These are phyloP conservation scores for Pleuronectes platessa DNA, from an alignment of 2,113 vertebrate genomes.

Conservation along the genomic window DNA sequence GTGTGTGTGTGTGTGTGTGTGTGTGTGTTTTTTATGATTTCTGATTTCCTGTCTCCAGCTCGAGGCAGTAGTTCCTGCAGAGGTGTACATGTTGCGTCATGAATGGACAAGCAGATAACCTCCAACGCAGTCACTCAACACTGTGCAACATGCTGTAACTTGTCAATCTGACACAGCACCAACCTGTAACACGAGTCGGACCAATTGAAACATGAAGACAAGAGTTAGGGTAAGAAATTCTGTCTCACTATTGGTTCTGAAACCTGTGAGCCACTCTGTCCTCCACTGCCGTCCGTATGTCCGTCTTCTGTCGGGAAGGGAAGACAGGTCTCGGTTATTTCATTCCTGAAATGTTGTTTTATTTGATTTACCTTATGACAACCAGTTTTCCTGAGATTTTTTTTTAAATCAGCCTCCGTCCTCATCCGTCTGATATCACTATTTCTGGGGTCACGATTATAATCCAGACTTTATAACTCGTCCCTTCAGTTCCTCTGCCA, in stretches of 20 bases:
- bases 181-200: conserved; percentile 31
- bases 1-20: not conserved
- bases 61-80: conserved; percentile 44
- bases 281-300: conserved; percentile 62
- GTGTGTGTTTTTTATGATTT: not conserved
- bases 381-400: too few relatives aligned
- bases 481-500: too few relatives aligned
- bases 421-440: not conserved
- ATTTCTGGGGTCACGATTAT: not conserved
- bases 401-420: not conserved
- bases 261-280: conserved; percentile 74
- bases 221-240: not conserved
- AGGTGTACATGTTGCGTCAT: conserved; percentile 69
- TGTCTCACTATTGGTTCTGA: conserved; percentile 79
- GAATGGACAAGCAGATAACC: conserved; percentile 48
- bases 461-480: too few relatives aligned
- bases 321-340: not conserved
- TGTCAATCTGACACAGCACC: conserved; percentile 22
- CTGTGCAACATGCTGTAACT: conserved; percentile 43
- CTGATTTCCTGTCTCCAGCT: conserved; percentile 40
- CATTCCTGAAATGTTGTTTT: not conserved
- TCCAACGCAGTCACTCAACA: conserved; percentile 44
- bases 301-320: conserved; percentile 67
- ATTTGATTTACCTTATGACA: not conserved
- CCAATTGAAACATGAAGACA: not conserved